Conservation (phyloP, 2,113 vertebrate species). For the Nettapus auritus region DNA sequence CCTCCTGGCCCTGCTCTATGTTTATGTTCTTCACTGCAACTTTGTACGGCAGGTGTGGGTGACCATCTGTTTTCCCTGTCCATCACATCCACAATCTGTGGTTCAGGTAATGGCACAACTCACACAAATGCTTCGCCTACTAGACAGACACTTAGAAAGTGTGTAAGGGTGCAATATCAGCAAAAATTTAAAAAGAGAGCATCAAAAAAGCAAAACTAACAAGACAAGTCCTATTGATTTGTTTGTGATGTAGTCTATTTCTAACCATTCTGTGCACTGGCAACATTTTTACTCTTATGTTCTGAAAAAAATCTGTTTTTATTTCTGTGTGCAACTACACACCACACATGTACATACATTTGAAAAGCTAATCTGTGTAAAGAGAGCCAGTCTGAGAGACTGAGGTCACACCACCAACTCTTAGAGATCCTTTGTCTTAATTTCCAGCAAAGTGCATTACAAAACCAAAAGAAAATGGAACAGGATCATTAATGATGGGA, state of each 20-base stretch:
- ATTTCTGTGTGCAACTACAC: background rate
- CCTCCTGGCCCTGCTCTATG: background rate
- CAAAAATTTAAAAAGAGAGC: background rate
- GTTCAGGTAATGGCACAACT: background rate
- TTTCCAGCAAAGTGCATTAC: background rate
- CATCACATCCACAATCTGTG: accelerated
- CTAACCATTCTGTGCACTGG: background rate
- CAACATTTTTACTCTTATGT: background rate
- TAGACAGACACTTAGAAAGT: background rate
- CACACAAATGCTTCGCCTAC: background rate
- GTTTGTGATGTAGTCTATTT: background rate
- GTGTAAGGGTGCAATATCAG: background rate
- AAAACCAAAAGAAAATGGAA: constrained; percentile 1
- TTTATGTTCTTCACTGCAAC: background rate
- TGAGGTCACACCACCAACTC: background rate
- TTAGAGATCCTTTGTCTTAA: background rate
- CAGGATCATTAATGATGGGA: background rate
- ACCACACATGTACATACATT: background rate
- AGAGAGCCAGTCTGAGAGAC: background rate
- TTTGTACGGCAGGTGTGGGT: background rate
- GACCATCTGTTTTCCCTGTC: background rate
- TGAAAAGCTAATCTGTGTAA: background rate
- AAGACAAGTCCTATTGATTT: background rate
- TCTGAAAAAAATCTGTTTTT: background rate
- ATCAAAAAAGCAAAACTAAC: background rate